These are phyloP conservation scores for Channallabes apus DNA, from an alignment of 2,797 vertebrate species.

Conservation along the genomic window DNA sequence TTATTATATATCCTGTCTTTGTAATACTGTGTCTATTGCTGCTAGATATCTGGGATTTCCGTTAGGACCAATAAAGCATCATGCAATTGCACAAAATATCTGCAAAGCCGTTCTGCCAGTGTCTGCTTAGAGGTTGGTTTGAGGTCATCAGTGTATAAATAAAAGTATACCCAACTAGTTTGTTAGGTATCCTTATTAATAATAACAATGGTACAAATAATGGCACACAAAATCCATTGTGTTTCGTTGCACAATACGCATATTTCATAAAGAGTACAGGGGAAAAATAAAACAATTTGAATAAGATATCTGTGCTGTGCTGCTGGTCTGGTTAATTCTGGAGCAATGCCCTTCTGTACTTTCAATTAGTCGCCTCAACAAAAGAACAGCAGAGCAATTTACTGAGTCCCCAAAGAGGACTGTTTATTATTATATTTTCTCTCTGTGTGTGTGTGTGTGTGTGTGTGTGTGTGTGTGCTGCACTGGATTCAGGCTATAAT, in stretches of 20 bases:
- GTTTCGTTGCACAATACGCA: neutral
- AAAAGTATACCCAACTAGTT: too few relatives aligned
- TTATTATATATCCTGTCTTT: too few relatives aligned
- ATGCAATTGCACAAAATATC: too few relatives aligned
- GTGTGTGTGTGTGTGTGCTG: too few relatives aligned
- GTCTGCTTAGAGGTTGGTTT: too few relatives aligned
- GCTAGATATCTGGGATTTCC: too few relatives aligned
- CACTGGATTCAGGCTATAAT: slow-evolving; percentile 20
- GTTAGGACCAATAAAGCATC: too few relatives aligned
- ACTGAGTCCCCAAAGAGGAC: slow-evolving; percentile 18
- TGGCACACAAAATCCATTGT: neutral
- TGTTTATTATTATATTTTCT: slow-evolving; percentile 20
- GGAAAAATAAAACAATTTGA: neutral
- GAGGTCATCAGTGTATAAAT: too few relatives aligned
- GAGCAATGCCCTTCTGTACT: slow-evolving; percentile 26
- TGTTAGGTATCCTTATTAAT: neutral
- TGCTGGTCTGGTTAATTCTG: slow-evolving; percentile 16
- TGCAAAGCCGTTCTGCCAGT: too few relatives aligned
- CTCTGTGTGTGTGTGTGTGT: neutral
- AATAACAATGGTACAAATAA: neutral
- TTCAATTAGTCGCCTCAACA: slow-evolving; percentile 29
- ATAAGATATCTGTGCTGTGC: slow-evolving; percentile 2
- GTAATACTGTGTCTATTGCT: too few relatives aligned
- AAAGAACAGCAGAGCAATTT: slow-evolving; percentile 17
- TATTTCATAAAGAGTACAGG: neutral